Evolutionary conservation across 64 coral and sea anemone species (phyloP).

Genomic region (Hydrozoanthus tunicans): DNA sequence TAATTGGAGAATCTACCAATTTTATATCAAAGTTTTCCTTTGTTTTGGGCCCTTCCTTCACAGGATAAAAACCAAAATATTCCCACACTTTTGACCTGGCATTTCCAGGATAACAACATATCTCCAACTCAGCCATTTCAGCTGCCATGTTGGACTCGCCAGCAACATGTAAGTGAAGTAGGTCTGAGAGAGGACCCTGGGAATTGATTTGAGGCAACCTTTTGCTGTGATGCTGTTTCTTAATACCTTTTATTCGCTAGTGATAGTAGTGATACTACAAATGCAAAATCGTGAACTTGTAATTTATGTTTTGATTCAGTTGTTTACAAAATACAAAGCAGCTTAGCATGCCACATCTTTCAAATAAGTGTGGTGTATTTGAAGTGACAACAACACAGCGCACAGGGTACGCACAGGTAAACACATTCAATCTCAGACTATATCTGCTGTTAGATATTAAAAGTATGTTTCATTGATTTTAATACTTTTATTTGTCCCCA

Average conservation of each 20-base stretch:
- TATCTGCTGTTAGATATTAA: conserved; percentile 45
- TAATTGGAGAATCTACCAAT: no score
- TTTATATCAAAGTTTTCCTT: conserved; percentile 56
- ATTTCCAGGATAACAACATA: conserved; percentile 52
- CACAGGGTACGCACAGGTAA: conserved; percentile 1
- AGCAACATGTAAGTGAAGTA: conserved; percentile 42
- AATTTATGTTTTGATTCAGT: conserved; percentile 70
- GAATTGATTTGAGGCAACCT: not conserved
- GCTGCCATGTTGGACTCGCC: conserved; percentile 60
- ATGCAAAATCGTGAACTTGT: conserved; percentile 34
- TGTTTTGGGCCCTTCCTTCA: conserved; percentile 52
- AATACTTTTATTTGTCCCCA: not conserved
- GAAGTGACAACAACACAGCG: conserved; percentile 46
- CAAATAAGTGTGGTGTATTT: conserved; percentile 28
- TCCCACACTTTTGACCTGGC: conserved; percentile 57
- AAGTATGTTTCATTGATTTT: not conserved
- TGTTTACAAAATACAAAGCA: conserved; percentile 62
- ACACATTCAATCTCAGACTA: conserved; percentile 21
- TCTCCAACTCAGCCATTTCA: conserved; percentile 29
- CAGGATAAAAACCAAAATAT: conserved; percentile 52
- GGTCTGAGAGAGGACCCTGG: not conserved
- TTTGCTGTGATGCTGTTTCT: conserved; percentile 19
- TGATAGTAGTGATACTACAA: conserved; percentile 45
- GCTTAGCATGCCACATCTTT: conserved; percentile 66
- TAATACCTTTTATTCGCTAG: conserved; percentile 17